phyloP scores from a whole-genome alignment of 1,140 invertebrate species.

The Drosophila nebulosa region DNA sequence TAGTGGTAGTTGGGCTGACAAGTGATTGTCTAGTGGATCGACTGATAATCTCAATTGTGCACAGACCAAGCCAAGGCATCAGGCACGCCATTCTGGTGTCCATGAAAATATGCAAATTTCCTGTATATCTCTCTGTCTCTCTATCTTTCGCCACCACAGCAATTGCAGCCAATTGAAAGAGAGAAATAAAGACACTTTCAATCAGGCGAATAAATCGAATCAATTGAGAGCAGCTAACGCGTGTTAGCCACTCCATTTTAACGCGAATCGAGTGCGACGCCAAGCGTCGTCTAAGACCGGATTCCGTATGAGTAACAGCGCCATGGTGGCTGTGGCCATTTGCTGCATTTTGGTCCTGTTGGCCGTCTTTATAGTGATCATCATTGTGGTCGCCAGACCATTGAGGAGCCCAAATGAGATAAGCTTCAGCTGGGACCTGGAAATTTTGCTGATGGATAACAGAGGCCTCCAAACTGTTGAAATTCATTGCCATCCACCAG shows the following conservation, averaged over 20 bases:
- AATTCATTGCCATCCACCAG: constrained; percentile 21
- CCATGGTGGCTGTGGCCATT: constrained; percentile 89
- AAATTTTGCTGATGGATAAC: constrained; percentile 81
- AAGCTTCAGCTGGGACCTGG: constrained; percentile 81
- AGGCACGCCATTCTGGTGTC: not conserved
- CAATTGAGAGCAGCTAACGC: not conserved
- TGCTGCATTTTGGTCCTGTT: constrained; percentile 89
- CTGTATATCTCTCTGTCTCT: constrained; percentile 20
- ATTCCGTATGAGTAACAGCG: constrained; percentile 78
- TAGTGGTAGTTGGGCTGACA: constrained; percentile 39
- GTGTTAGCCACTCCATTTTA: not conserved
- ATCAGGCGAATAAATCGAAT: not conserved
- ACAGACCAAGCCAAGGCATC: constrained; percentile 16
- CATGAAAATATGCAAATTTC: constrained; percentile 43
- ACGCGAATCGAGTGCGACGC: constrained; percentile 5
- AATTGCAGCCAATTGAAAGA: not conserved
- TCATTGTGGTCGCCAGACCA: constrained; percentile 88
- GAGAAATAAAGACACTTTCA: not conserved
- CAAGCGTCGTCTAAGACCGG: not conserved
- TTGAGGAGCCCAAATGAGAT: constrained; percentile 84
- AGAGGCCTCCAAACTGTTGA: constrained; percentile 72
- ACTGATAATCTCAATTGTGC: constrained; percentile 65
- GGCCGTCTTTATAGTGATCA: constrained; percentile 89
- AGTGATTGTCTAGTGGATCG: constrained; percentile 41
- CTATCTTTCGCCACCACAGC: constrained; percentile 22